These are phyloP conservation scores for Epizoanthus illoricatus DNA, from an alignment of 92 coral and sea anemone genomes.

Conservation along the genomic window DNA sequence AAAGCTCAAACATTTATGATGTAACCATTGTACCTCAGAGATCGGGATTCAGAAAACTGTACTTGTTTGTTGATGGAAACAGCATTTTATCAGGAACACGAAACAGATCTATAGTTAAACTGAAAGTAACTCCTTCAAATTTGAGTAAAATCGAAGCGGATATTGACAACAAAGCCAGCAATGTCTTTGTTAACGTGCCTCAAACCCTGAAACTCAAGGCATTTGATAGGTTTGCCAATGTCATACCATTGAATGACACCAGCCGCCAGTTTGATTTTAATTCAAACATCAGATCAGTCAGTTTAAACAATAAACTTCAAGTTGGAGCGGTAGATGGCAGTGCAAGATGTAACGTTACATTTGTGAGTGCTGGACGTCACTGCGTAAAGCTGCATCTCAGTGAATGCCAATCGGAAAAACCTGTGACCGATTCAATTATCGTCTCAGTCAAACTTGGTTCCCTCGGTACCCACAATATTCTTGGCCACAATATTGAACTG, in stretches of 20 bases:
- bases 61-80: background rate
- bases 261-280: background rate
- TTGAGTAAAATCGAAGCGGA: background rate
- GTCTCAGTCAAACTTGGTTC: background rate
- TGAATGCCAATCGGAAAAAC: background rate
- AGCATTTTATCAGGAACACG: background rate
- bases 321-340: background rate
- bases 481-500: background rate
- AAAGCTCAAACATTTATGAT: background rate
- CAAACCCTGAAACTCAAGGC: slow-evolving; percentile 3
- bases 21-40: background rate
- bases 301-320: background rate
- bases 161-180: background rate
- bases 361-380: slow-evolving; percentile 21
- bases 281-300: slow-evolving; percentile 27
- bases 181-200: background rate
- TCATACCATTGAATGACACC: slow-evolving; percentile 18
- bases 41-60: background rate
- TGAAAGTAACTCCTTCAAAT: background rate
- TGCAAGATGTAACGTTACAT: slow-evolving; percentile 7
- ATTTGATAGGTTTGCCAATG: slow-evolving; percentile 9
- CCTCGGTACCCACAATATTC: background rate
- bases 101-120: background rate
- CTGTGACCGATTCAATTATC: background rate
- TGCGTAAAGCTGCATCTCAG: background rate